phyloP scores from a whole-genome alignment of 1,140 invertebrate species.

The Aplysia californica region DNA sequence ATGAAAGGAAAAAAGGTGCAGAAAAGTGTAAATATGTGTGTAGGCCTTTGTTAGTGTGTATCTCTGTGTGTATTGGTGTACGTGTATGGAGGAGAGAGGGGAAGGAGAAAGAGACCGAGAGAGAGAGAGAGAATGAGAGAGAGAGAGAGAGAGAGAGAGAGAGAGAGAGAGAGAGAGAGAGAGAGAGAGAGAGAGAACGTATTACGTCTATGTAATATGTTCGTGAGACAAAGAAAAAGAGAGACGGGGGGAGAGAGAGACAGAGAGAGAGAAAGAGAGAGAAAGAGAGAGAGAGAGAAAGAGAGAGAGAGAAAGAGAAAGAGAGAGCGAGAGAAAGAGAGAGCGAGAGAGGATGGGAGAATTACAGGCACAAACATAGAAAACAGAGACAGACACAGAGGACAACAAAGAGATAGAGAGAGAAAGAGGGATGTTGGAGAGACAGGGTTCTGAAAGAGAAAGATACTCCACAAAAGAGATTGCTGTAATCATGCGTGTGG shows the following conservation, averaged over 20 bases:
- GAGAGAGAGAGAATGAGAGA: not conserved
- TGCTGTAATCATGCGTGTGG: not conserved
- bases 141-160: not conserved
- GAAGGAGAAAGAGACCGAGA: not conserved
- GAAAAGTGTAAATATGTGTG: too few relatives aligned
- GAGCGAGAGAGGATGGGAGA: not conserved
- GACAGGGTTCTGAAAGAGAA: not conserved
- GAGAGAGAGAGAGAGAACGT: not conserved
- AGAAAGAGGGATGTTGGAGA: not conserved
- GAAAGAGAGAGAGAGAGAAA: slow-evolving; percentile 5
- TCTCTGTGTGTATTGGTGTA: too few relatives aligned
- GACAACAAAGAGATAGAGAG: not conserved
- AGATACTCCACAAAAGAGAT: not conserved
- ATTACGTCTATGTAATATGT: too few relatives aligned
- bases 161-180: not conserved
- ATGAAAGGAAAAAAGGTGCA: too few relatives aligned
- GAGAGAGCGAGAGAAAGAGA: not conserved
- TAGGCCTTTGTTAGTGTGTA: too few relatives aligned
- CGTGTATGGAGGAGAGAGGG: not conserved
- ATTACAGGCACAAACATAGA: not conserved
- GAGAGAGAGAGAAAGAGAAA: slow-evolving; percentile 11
- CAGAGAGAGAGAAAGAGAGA: not conserved
- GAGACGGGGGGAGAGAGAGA: not conserved
- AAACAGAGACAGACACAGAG: not conserved
- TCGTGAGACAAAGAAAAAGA: not conserved